Base-by-base conservation (phyloP, 2,888 invertebrate species). In the Oeneis ivallda region DNA sequence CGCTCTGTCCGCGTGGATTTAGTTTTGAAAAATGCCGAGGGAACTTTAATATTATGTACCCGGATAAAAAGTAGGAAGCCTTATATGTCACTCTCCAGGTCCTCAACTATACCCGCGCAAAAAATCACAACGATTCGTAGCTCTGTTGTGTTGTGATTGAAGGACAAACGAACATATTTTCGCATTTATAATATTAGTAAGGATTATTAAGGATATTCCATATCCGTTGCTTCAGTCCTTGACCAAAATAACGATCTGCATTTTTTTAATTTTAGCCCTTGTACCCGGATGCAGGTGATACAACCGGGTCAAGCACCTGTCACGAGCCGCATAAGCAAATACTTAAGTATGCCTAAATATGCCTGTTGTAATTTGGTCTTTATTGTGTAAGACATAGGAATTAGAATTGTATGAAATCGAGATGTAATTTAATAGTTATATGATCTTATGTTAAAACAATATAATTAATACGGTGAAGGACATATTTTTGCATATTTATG, bases 231-330 rank as follows among this genome's bases (percentile, higher is more conserved):
- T 47, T 10, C 26, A 6, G 45, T 13, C 49, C 60, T 60, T 60
- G 49, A 37, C 60, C 60, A 37, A 32, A 17, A 34, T 58, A 15
- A 45, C 5, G 43, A 43, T 57, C 43, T 6, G 45, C 45, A 13
- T 32, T 50, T 58, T 47, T 34, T 45, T 58, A 58, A 67, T 61
- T 52, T 47, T 50, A 67, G 41, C 56, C 37, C 54, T 61, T 61
- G 39, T 50, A 53, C 47, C 26, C 19, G 53, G 43, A 17, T 52
- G 49, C 47, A 58, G 47, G 49, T 49, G 37, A 50, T 39, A 17
- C 39, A 15, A 64, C 34, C 64, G 61, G 65, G 65, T 67, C 67
- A 67, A 67, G 67, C 53, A 32, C 19, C 58, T 52, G 60, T 53
- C 43, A 43, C 60, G 41, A 63, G 53, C 54, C 49, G 54, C 53